Base-by-base conservation (phyloP, 1,140 invertebrate genomes). In the Ceratina calcarata region DNA sequence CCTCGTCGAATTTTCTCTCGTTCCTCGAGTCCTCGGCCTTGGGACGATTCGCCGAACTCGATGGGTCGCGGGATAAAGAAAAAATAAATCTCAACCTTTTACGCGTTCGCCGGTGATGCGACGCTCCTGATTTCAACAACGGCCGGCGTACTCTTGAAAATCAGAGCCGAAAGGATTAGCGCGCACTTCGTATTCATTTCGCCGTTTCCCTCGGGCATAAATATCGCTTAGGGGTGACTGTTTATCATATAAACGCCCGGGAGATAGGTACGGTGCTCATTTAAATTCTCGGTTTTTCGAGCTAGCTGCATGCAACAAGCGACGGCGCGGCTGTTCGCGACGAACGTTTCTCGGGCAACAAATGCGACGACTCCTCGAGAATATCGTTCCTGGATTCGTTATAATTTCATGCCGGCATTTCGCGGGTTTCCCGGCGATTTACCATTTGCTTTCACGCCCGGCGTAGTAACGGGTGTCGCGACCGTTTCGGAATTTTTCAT, bases 171-270 rank as follows among this genome's bases (percentile, higher is more conserved):
- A 64, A 66, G 72, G 80, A 88, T 88, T 88, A 86, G 85, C 82
- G 82, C 81, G 78, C 78, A 73, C 66, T 80, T 81, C 68, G 76
- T 77, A 85, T 86, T 86, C 83, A 86, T 86, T 80, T 70, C 80
- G 45, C 20, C 81, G 57, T 58, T 69, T 62, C 60, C 66, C 66
- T 61, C 70, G 80, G 58, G 51, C 74, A 87, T 89, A 88, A 88
- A 88, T 88, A 89, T 85, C 85, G 84, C 86, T 89, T 86, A 88
- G 85, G 81, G 79, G 72, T n/a, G 67, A 77, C 85, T 89, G 80
- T 89, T 88, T 87, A 88, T 88, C 87, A 87, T 89, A 87, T 87
- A 86, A 88, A 89, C 85, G 83, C 81, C 62, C 75, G n/a, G 57
- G 57, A 53, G 73, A 79, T 80, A 45, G 61, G 84, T 45, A 45